phyloP scores from a whole-genome alignment of 2,113 vertebrate species.

The Scolopax mira region DNA sequence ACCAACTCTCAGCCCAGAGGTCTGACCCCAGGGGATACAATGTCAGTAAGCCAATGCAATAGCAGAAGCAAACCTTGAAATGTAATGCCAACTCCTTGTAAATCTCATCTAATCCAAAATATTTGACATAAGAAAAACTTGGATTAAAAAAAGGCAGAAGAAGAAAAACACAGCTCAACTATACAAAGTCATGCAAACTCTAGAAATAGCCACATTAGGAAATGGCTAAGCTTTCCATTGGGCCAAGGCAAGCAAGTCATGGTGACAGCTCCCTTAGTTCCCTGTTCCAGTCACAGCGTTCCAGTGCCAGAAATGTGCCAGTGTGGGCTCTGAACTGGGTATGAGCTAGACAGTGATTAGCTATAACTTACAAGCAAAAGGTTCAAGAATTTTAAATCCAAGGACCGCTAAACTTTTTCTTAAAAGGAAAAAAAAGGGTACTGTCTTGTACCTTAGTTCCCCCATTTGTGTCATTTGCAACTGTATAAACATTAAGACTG shows the following conservation, averaged over 20 bases:
- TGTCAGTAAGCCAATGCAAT: constrained; percentile 7
- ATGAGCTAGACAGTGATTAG: not conserved
- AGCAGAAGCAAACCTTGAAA: constrained; percentile 42
- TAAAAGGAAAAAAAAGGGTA: no score
- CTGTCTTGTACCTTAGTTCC: not conserved
- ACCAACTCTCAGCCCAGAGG: constrained; percentile 17
- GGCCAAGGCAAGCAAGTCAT: not conserved
- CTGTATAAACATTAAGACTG: not conserved
- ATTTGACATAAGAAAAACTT: constrained; percentile 4
- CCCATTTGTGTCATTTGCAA: not conserved
- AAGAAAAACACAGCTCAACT: constrained; percentile 8
- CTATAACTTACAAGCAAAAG: not conserved
- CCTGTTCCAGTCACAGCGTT: not conserved
- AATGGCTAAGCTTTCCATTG: not conserved
- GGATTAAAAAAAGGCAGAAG: not conserved
- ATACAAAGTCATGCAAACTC: not conserved
- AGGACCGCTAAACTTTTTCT: not conserved
- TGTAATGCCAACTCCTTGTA: not conserved
- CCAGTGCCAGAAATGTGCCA: not conserved
- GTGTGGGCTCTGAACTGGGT: not conserved
- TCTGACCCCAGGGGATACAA: constrained; percentile 21
- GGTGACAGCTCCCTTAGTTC: not conserved
- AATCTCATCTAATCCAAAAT: constrained; percentile 32
- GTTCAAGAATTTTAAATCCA: not conserved
- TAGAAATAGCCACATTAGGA: constrained; percentile 11